These are phyloP conservation scores for Thecophora atra DNA, from an alignment of 2,888 invertebrate genomes.

Conservation along the genomic window DNA sequence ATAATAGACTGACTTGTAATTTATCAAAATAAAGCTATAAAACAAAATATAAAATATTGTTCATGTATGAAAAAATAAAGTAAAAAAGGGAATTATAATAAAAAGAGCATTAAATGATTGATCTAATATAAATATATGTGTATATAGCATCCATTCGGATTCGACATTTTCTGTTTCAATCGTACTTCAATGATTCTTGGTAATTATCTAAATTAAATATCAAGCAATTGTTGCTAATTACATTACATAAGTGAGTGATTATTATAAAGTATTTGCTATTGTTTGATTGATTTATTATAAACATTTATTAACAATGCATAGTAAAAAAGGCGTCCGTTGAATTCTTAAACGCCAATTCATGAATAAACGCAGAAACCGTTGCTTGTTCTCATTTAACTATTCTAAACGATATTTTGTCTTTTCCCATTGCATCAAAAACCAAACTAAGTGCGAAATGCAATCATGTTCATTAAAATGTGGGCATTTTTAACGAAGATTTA, in stretches of 20 bases:
- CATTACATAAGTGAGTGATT: background rate
- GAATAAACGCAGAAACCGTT: constrained; percentile 6
- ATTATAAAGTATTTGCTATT: constrained; percentile 3
- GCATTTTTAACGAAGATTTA: background rate
- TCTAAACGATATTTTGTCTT: background rate
- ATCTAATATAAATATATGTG: background rate
- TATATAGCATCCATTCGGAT: background rate
- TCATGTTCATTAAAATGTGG: background rate
- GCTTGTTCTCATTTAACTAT: background rate
- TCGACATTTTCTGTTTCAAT: background rate
- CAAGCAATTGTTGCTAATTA: background rate
- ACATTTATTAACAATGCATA: background rate
- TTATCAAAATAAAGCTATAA: no score
- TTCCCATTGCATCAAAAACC: constrained; percentile 2
- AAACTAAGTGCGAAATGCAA: background rate
- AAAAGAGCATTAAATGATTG: constrained; percentile 11
- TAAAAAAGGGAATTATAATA: constrained; percentile 12
- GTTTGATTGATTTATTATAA: background rate
- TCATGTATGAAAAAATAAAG: constrained; percentile 1
- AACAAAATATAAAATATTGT: background rate
- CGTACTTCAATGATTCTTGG: background rate
- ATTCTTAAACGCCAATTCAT: no score
- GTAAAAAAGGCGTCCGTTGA: background rate
- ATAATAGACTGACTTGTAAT: no score
- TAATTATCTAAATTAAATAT: constrained; percentile 21